Evolutionary conservation across 2,797 vertebrate species (phyloP).

Genomic region (Distichodus sexfasciatus): DNA sequence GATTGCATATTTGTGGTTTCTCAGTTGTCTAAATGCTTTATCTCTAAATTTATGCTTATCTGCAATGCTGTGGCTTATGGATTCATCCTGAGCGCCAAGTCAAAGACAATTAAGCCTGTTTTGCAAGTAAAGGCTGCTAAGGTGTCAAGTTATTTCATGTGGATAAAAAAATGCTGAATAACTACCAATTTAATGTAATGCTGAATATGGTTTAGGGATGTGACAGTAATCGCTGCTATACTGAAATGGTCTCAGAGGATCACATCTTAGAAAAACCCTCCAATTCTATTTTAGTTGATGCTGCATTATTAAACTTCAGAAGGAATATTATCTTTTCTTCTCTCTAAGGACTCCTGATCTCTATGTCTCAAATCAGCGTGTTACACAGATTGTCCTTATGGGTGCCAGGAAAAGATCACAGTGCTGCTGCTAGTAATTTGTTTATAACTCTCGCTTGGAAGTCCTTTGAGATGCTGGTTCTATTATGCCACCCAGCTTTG

Average conservation of each 20-base stretch:
- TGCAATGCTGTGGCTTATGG: neutral
- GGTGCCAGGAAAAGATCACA: conserved; percentile 17
- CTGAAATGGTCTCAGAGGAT: neutral
- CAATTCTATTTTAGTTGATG: neutral
- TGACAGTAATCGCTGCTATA: conserved; percentile 2
- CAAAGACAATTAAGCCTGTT: neutral
- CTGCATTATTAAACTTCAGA: neutral
- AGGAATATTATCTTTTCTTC: neutral
- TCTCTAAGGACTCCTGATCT: neutral
- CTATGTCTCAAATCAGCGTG: neutral
- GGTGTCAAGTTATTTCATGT: neutral
- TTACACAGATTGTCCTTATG: neutral
- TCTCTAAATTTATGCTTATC: too few relatives aligned
- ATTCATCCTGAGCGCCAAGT: neutral
- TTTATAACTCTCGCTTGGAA: neutral
- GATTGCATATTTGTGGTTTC: too few relatives aligned
- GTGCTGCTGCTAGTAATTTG: neutral
- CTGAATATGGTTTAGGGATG: neutral
- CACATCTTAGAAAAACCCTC: neutral
- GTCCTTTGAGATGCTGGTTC: neutral
- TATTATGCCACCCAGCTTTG: neutral
- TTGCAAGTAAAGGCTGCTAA: neutral
- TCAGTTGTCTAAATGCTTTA: too few relatives aligned
- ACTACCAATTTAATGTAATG: neutral
- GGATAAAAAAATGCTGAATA: neutral